Base-by-base conservation (phyloP, 2,888 invertebrate genomes). In the Gymnoscelis rufifasciata region DNA sequence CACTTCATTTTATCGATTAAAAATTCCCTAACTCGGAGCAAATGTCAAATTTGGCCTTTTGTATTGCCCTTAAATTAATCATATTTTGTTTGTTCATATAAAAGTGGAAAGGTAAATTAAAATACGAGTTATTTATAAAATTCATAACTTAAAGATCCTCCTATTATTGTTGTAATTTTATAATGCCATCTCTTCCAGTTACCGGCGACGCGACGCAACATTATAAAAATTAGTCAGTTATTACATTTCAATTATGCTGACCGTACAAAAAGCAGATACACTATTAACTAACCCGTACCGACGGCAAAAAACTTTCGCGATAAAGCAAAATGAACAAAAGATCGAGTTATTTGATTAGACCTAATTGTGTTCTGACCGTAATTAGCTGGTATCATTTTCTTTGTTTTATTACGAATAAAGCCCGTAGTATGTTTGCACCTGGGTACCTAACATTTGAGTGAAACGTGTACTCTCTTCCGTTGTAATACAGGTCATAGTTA, bases 361-460 rank as follows among this genome's bases (percentile, higher is more conserved):
- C 83, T 87, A 86, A 86, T 87, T 83, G 83, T 79, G 77, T 83
- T 81, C 82, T 77, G 79, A 70, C 68, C 70, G 73, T 80, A 83
- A 87, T 87, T 87, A 87, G 81, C 81, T 78, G 73, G 74, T 83
- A 83, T 83, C 76, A 79, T 75, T 81, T 78, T 80, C 79, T 84
- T 86, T 86, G 83, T 86, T 83, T 83, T 83, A 81, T 81, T 78
- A 77, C 74, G 63, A 69, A 73, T 65, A 64, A 54, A 61, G 61
- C 65, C 75, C 54, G 69, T 62, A 12, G 57, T 64, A 54, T 5
- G 5, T 14, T 40, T 43, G 41, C 57, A 43, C 2, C 28, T 51
- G 7, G 11, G 36, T n/a, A 42, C 55, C 26, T 50, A 0, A 38
- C 36, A 45, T 14, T 37, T 44, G n/a, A 56, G 24, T 47, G 31